These are phyloP conservation scores for Sula dactylatra DNA, from an alignment of 2,113 vertebrate genomes.

Conservation along the genomic window DNA sequence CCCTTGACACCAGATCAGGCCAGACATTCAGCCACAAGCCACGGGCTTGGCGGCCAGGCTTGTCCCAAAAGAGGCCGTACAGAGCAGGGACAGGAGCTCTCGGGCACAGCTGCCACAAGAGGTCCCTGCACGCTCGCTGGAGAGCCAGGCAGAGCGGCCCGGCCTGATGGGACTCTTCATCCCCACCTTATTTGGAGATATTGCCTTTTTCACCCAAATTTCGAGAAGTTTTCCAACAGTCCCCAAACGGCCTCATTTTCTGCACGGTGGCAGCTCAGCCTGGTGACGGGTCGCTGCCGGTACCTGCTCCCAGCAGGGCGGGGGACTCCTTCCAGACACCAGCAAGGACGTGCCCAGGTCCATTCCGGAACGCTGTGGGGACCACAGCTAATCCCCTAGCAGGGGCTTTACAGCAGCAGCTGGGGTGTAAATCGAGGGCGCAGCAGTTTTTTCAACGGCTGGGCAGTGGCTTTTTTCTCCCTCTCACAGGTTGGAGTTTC, in stretches of 20 bases:
- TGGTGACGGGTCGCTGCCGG: not conserved
- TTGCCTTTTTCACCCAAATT: not conserved
- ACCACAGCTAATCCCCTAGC: not conserved
- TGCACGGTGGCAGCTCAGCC: not conserved
- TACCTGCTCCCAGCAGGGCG: not conserved
- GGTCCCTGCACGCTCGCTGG: slow-evolving; percentile 33
- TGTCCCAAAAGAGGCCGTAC: not conserved
- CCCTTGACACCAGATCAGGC: not conserved
- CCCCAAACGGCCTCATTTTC: not conserved
- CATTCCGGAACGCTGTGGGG: rapidly evolving
- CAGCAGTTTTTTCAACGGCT: not conserved
- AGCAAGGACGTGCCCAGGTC: not conserved
- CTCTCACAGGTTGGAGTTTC: not conserved
- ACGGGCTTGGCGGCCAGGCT: not conserved
- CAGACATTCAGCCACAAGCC: not conserved
- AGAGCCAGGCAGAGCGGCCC: not conserved
- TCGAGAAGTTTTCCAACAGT: not conserved
- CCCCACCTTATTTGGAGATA: slow-evolving; percentile 23
- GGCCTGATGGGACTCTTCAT: not conserved
- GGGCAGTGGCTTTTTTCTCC: not conserved
- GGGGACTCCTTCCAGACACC: not conserved
- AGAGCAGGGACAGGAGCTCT: not conserved
- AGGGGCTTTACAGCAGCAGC: not conserved
- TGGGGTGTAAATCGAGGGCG: not conserved
- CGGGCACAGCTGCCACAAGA: slow-evolving; percentile 11